Percentiles rank a stretch among this genome's conserved stretches.
Conservation (phyloP, 2,888 invertebrate species). For the Glaucopsyche alexis region DNA sequence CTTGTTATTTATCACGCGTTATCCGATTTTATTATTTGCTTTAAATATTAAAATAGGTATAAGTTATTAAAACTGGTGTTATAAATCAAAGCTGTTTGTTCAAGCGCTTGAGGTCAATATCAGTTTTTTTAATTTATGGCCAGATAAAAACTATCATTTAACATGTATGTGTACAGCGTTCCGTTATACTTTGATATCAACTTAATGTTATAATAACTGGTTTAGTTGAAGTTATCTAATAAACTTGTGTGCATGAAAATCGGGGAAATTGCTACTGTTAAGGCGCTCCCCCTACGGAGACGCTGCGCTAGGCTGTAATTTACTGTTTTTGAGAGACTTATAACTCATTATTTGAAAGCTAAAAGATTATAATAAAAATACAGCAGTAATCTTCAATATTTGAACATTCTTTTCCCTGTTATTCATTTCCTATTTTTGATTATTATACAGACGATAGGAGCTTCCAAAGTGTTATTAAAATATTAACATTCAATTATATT, state of each 20-base stretch:
- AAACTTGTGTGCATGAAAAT: too few relatives aligned
- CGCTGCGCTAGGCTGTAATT: too few relatives aligned
- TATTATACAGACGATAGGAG: too few relatives aligned
- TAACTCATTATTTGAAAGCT: too few relatives aligned
- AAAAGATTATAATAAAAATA: too few relatives aligned
- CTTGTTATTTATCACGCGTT: slow-evolving; percentile 4
- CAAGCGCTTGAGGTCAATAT: slow-evolving; percentile 23
- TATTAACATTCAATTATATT: too few relatives aligned
- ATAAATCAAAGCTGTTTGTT: slow-evolving; percentile 15
- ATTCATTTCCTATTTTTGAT: too few relatives aligned
- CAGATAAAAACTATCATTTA: slow-evolving; percentile 24
- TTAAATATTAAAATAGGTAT: slow-evolving; percentile 25
- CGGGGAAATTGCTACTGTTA: neutral
- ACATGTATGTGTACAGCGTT: slow-evolving; percentile 7
- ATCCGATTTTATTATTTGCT: slow-evolving; percentile 23
- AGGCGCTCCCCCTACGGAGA: too few relatives aligned
- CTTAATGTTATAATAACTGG: neutral
- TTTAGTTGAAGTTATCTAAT: neutral
- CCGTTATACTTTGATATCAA: slow-evolving; percentile 14
- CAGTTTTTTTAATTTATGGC: slow-evolving; percentile 23
- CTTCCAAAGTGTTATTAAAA: too few relatives aligned
- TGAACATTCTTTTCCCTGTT: too few relatives aligned
- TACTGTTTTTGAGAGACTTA: too few relatives aligned
- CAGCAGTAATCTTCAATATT: too few relatives aligned
- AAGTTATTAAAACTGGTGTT: slow-evolving; percentile 20